A percentile compares a stretch with the other conserved stretches of the same genome.
phyloP scores from a whole-genome alignment of 1,140 invertebrate genomes.

The Berghia stephanieae region DNA sequence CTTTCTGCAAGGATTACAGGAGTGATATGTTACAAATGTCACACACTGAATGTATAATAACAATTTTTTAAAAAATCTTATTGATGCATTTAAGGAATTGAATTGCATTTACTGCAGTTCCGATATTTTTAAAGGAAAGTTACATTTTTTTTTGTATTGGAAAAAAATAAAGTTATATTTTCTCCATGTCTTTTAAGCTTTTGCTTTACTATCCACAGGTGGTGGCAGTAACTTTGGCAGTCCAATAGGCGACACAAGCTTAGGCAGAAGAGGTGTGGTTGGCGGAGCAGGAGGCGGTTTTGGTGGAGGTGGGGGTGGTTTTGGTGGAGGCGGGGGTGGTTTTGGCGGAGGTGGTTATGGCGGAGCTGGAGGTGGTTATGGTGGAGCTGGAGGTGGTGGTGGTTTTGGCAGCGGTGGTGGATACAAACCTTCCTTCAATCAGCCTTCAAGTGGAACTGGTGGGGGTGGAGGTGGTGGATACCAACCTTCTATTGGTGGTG shows the following conservation, averaged over 20 bases:
- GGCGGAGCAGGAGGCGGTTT: background rate
- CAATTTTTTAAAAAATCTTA: no score
- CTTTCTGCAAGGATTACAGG: no score
- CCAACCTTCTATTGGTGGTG: slow-evolving; percentile 30
- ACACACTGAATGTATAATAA: no score
- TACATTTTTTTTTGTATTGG: no score
- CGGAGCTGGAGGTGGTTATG: background rate
- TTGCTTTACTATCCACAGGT: no score
- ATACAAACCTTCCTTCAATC: slow-evolving; percentile 15
- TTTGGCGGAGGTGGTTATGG: background rate
- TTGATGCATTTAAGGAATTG: no score
- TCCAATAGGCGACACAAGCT: background rate
- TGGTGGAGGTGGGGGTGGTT: background rate
- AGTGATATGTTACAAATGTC: no score
- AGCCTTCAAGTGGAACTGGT: background rate
- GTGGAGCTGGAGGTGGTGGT: background rate
- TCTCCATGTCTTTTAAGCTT: no score
- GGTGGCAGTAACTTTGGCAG: slow-evolving; percentile 13
- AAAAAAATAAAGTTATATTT: no score
- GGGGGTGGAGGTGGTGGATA: background rate
- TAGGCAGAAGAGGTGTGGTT: background rate
- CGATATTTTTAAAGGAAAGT: no score
- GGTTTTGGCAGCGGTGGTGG: background rate
- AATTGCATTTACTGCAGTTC: no score
- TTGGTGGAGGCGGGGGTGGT: background rate